Conservation (phyloP, 64 coral and sea anemone genomes). For the Platygyra sinensis region DNA sequence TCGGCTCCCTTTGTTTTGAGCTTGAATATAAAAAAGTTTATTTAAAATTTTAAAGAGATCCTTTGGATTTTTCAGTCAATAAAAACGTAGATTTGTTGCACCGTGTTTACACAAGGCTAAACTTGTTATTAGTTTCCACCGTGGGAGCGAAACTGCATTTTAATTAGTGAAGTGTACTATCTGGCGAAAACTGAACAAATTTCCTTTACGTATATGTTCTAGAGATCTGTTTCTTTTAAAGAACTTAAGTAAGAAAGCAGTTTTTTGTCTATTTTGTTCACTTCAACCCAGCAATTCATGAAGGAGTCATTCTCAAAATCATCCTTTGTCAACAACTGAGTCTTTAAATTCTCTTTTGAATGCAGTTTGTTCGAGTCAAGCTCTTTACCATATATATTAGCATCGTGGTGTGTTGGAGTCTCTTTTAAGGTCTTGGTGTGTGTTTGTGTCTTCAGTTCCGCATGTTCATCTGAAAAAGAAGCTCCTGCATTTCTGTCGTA, state of each 20-base stretch:
- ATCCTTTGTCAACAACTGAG: neutral
- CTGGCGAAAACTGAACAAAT: neutral
- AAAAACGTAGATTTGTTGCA: neutral
- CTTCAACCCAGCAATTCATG: neutral
- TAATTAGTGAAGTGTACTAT: neutral
- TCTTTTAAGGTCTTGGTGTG: neutral
- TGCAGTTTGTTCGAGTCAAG: neutral
- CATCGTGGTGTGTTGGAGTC: neutral
- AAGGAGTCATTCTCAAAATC: slow-evolving; percentile 1
- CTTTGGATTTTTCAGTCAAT: slow-evolving; percentile 10
- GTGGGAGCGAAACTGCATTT: slow-evolving; percentile 2
- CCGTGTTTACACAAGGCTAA: slow-evolving; percentile 34
- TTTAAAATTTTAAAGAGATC: slow-evolving; percentile 20
- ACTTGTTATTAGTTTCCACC: slow-evolving; percentile 34
- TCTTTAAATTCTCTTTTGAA: slow-evolving; percentile 23
- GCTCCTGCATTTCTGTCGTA: neutral
- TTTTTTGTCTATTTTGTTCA: slow-evolving; percentile 21
- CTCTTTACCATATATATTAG: slow-evolving; percentile 3
- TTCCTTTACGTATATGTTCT: neutral
- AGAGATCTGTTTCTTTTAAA: slow-evolving; percentile 38
- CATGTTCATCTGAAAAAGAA: neutral
- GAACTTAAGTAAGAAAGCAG: neutral
- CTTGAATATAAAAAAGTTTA: slow-evolving; percentile 34
- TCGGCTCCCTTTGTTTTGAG: neutral
- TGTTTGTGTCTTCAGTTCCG: neutral